Percentiles rank a stretch among this genome's conserved stretches.
Conservation (phyloP, 2,113 vertebrate species). For the Agelaius phoeniceus region DNA sequence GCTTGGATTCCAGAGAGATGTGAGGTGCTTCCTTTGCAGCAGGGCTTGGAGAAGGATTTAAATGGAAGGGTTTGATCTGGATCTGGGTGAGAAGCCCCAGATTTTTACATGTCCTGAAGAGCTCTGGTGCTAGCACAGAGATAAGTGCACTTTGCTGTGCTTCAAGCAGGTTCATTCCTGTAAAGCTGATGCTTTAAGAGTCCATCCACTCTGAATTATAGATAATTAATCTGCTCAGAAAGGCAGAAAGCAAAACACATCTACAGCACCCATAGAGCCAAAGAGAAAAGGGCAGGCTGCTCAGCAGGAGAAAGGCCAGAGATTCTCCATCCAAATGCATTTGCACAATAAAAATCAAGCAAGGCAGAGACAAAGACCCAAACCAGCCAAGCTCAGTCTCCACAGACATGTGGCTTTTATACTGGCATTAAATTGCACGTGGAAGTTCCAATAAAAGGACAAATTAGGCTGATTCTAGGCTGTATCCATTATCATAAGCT, state of each 20-base stretch:
- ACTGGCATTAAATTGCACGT: neutral
- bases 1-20: neutral
- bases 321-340: neutral
- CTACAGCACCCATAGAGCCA: neutral
- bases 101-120: neutral
- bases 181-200: constrained; percentile 26
- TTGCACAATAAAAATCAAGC: neutral
- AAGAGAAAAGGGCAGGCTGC: neutral
- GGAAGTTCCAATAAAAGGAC: neutral
- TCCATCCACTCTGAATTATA: constrained; percentile 20
- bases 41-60: neutral
- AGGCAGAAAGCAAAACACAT: neutral
- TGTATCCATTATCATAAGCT: neutral
- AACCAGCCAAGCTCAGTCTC: neutral
- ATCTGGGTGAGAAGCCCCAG: neutral
- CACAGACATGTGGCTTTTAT: neutral
- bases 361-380: neutral
- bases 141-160: neutral
- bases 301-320: neutral
- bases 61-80: neutral
- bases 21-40: neutral
- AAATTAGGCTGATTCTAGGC: neutral
- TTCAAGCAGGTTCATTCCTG: constrained; percentile 8
- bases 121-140: constrained; percentile 12
- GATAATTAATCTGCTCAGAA: constrained; percentile 47